Percentiles rank a stretch among this genome's conserved stretches.
Conservation (phyloP, 2,888 invertebrate genomes). For the Alentia gelatinosa region DNA sequence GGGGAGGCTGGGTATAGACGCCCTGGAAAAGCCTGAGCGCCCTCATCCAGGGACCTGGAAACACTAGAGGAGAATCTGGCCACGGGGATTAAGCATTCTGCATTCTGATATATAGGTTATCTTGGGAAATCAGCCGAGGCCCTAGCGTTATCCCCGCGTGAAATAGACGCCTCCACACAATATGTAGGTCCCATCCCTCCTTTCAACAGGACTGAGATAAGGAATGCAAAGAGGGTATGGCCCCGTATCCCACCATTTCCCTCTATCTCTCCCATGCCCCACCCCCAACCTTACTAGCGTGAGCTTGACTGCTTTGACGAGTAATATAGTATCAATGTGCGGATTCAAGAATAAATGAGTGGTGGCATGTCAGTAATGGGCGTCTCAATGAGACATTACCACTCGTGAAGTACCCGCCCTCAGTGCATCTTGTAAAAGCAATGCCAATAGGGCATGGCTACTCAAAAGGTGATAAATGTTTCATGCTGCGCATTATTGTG, state of each 20-base stretch:
- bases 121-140: conserved; percentile 29
- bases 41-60: background rate
- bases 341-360: too few relatives aligned
- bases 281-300: too few relatives aligned
- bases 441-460: background rate
- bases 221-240: background rate
- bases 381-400: too few relatives aligned
- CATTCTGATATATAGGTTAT: conserved; percentile 5
- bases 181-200: background rate
- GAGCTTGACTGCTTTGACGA: too few relatives aligned
- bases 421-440: too few relatives aligned
- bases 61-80: conserved; percentile 11
- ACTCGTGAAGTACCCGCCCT: too few relatives aligned
- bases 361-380: too few relatives aligned
- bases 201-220: background rate
- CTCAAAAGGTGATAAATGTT: background rate
- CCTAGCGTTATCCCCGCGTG: background rate
- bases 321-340: too few relatives aligned
- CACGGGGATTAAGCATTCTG: background rate
- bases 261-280: too few relatives aligned
- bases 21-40: background rate
- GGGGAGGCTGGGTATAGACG: background rate
- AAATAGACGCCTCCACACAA: background rate
- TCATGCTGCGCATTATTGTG: background rate
- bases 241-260: background rate